Evolutionary conservation across 2,888 invertebrate species (phyloP).

Genomic region (Eilema depressum): DNA sequence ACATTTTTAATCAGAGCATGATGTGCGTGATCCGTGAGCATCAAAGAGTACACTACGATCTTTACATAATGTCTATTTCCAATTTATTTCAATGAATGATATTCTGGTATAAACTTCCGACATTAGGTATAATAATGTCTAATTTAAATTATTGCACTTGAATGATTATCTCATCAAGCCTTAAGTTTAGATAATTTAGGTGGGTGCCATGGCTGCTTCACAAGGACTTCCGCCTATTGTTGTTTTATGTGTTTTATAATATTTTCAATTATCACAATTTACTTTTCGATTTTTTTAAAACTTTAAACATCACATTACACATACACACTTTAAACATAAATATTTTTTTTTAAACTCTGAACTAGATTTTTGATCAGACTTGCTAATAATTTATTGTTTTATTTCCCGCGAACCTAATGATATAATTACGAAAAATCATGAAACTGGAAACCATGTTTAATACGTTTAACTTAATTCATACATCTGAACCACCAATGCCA

Average conservation of each 20-base stretch:
- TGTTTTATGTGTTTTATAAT: background rate
- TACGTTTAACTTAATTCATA: too few relatives aligned
- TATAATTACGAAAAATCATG: background rate
- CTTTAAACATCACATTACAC: too few relatives aligned
- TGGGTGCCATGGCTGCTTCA: conserved; percentile 31
- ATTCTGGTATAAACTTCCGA: background rate
- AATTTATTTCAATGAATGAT: background rate
- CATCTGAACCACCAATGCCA: too few relatives aligned
- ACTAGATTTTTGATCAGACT: too few relatives aligned
- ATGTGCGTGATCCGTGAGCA: too few relatives aligned
- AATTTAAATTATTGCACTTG: conserved; percentile 19
- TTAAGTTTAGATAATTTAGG: conserved; percentile 45
- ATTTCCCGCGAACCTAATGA: background rate
- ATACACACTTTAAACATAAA: too few relatives aligned
- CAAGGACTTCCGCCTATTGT: conserved; percentile 33
- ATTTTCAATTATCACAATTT: background rate
- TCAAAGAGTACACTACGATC: background rate
- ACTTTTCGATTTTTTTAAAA: background rate
- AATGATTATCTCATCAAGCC: conserved; percentile 29
- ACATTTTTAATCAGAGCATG: too few relatives aligned
- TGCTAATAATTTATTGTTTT: too few relatives aligned
- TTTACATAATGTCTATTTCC: conserved; percentile 28
- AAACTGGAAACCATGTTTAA: too few relatives aligned
- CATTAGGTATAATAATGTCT: background rate
- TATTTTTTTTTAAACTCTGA: too few relatives aligned